A percentile compares a stretch with the other conserved stretches of the same genome.
Evolutionary conservation across 2,888 invertebrate genomes (phyloP).

Genomic region (Cordilura impudica): DNA sequence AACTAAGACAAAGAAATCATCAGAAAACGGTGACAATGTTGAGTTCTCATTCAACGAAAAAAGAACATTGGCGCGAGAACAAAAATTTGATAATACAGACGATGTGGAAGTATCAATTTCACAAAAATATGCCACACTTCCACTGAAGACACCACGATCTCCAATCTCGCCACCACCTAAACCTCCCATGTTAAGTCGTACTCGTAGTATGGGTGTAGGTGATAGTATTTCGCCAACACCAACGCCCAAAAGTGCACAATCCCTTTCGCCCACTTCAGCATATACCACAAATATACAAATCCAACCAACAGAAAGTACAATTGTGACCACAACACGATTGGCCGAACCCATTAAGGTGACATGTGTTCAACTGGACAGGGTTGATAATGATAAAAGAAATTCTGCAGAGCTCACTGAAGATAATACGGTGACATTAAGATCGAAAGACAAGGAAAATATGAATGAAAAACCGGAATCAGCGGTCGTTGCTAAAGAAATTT

Average conservation of each 20-base stretch:
- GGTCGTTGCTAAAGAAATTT: slow-evolving; percentile 64
- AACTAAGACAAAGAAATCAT: slow-evolving; percentile 32
- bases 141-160: slow-evolving; percentile 63
- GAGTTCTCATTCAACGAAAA: slow-evolving; percentile 42
- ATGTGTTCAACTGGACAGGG: slow-evolving; percentile 48
- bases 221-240: slow-evolving; percentile 60
- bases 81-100: slow-evolving; percentile 48
- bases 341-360: slow-evolving; percentile 57
- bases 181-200: slow-evolving; percentile 73
- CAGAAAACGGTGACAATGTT: slow-evolving; percentile 33
- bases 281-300: slow-evolving; percentile 38
- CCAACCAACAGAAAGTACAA: slow-evolving; percentile 49
- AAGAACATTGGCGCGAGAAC: slow-evolving; percentile 40
- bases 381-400: not conserved
- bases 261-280: not conserved
- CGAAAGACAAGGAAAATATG: slow-evolving; percentile 11
- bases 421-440: slow-evolving; percentile 40
- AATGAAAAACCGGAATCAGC: slow-evolving; percentile 37
- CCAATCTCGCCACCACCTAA: slow-evolving; percentile 73
- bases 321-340: slow-evolving; percentile 38
- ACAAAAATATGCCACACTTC: slow-evolving; percentile 56
- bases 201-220: slow-evolving; percentile 71
- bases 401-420: slow-evolving; percentile 21
- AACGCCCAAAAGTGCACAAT: slow-evolving; percentile 33
- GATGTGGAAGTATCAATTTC: slow-evolving; percentile 9